Evolutionary conservation across 2,888 invertebrate species (phyloP), one percentile per base, ranked within the genome.

Genomic region (Caenorhabditis sp.): DNA sequence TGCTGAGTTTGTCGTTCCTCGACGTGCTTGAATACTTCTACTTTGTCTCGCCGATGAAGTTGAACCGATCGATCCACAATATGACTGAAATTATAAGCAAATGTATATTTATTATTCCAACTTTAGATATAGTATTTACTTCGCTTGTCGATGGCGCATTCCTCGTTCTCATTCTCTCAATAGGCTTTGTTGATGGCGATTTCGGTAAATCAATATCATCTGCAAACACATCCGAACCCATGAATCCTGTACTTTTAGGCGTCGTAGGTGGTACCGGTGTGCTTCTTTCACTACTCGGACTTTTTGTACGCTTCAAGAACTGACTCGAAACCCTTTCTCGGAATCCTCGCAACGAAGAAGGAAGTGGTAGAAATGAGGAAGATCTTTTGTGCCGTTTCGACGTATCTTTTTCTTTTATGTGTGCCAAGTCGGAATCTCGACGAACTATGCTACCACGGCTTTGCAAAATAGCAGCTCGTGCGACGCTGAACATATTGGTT

Each of bases 341-440:
- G 17, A 71, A 63, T 0, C 71, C 71, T n/a, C 67, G 67, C 5
- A 71, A 52, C 12, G 43, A 17, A 14, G 70, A 63, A 23, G 62
- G 59, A 21, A 71, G 58, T 14, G 71, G 63, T 2, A 67, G 59
- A 36, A 67, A 71, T 5, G 71, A 71, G 1, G 71, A 63, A 2
- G 71, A 71, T 61, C 71, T 59, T 65, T 67, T 59, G 2, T 54
- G 5, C 5, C 26, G 17, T 43, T 49, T 59, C 7, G 14, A 10
- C 23, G 25, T 1, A 20, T 36, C 14, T 17, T 27, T 17, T 1
- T 20, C 21, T 21, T 49, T 59, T 5, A 54, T 36, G 53, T 70
- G 70, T 25, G 67, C 67, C 52, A 71, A 38, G 67, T 71, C 71
- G n/a, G 71, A 71, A 58, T 71, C 71, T 50, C 71, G n/a, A 23